Base-by-base conservation (phyloP, 2,113 vertebrate genomes). In the Tupaia tana region DNA sequence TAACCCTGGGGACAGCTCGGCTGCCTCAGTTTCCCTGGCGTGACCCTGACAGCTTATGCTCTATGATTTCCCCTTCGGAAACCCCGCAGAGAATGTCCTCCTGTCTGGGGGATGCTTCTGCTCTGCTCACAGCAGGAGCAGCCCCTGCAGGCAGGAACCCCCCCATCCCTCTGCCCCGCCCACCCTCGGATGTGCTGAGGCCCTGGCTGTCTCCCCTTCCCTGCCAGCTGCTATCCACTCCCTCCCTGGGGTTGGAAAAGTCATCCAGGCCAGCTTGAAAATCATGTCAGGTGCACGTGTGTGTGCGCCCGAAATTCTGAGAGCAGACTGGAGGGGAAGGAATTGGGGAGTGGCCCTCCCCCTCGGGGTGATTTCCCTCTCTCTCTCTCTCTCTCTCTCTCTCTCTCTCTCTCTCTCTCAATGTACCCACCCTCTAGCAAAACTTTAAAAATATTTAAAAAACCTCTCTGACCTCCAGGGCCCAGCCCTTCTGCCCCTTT, bases 61-160 rank as follows among this genome's bases (percentile, higher is more conserved):
- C 0, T 10, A 8, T 3, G 10, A 29, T 34, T 0, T 15, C 34
- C 27, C n/a, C n/a, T 8, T 7, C 2, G 11, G 59, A 25, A 52
- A 4, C 63, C 24, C 7, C 16, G 2, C 69, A 9, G 59, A 19
- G 69, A 54, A 54, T 0, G 24, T 64, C 88, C 31, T 59, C 13
- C 16, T 29, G 1, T 9, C 78, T 71, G 20, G 20, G 9, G 22
- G 13, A 1, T 18, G 43, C 87, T 59, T 61, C 56, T 29, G 43
- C 20, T n/a, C 75, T 7, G n/a, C 34, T 59, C 2, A 5, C 2
- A 7, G 70, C n/a, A 1, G 1, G 15, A 29, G 43, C 61, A 78
- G 34, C 11, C 12, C 8, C n/a, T 56, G 77, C 56, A 24, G 25
- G 5, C 43, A 43, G n/a, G n/a, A n/a, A 0, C 6, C 22, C 16